phyloP scores from a whole-genome alignment of 2,113 vertebrate species.

The Coregonus clupeaformis region DNA sequence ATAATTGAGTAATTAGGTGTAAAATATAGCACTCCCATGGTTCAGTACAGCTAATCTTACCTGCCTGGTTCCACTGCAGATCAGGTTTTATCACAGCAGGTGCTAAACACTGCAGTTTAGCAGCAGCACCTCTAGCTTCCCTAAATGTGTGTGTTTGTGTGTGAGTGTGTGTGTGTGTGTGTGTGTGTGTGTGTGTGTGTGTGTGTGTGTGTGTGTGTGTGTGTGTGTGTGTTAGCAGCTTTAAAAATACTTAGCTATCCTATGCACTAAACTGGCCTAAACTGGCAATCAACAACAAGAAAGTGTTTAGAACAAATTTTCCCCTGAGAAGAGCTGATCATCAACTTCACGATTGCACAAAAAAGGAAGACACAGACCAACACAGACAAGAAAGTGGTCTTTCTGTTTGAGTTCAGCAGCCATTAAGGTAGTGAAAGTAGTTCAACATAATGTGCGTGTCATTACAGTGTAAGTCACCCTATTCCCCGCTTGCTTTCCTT shows the following conservation, averaged over 20 bases:
- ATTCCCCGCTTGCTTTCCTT: constrained; percentile 9
- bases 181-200: constrained; percentile 24
- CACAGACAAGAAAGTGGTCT: constrained; percentile 44
- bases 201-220: constrained; percentile 13
- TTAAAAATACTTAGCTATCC: constrained; percentile 16
- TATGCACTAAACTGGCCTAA: constrained; percentile 16
- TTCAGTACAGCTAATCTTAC: constrained; percentile 55
- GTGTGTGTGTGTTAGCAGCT: constrained; percentile 4
- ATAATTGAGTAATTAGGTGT: constrained; percentile 75
- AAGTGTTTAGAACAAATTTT: constrained; percentile 4
- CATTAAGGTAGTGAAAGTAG: constrained; percentile 36
- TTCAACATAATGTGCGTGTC: constrained; percentile 63
- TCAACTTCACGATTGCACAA: constrained; percentile 38
- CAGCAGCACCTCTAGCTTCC: not conserved
- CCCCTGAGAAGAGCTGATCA: constrained; percentile 40
- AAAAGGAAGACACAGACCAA: constrained; percentile 31
- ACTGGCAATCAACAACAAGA: constrained; percentile 38
- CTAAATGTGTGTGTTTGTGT: constrained; percentile 22
- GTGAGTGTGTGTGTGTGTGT: constrained; percentile 16
- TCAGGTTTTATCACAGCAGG: constrained; percentile 50
- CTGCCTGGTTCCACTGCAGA: constrained; percentile 31
- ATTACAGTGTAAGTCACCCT: constrained; percentile 49
- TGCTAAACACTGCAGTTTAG: constrained; percentile 59
- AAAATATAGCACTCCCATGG: constrained; percentile 66
- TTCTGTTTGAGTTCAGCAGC: constrained; percentile 42